These are phyloP conservation scores for Ursus arctos DNA, from an alignment of 2,113 vertebrate genomes.

Conservation along the genomic window DNA sequence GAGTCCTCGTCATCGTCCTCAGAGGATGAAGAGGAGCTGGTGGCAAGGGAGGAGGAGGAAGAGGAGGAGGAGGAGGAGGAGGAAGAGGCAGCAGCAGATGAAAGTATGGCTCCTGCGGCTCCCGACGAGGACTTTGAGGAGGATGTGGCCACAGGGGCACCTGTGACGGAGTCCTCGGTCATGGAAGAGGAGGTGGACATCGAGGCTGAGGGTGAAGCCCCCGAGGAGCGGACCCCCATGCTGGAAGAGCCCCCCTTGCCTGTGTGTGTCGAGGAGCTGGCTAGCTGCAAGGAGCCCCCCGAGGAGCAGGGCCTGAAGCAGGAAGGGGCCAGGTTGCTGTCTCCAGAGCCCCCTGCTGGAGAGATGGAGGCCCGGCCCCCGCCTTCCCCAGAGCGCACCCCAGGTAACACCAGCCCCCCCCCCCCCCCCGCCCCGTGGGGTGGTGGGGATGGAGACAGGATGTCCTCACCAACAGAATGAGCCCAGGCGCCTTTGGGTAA, in stretches of 20 bases:
- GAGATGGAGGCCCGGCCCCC: background rate
- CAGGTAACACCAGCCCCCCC: conserved; percentile 43
- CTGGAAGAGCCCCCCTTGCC: conserved; percentile 73
- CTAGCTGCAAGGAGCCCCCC: conserved; percentile 50
- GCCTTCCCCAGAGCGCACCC: background rate
- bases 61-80: conserved; percentile 81
- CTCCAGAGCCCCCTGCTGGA: conserved; percentile 13
- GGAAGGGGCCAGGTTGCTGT: conserved; percentile 36
- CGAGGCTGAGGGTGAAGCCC: conserved; percentile 80
- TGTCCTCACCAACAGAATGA: too few species aligned
- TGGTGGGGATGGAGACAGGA: background rate
- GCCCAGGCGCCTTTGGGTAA: background rate
- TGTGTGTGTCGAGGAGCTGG: conserved; percentile 73
- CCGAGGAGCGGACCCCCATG: conserved; percentile 77
- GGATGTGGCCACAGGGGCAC: background rate
- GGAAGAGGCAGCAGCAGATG: conserved; percentile 69
- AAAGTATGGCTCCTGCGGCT: conserved; percentile 70
- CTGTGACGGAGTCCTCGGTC: conserved; percentile 39
- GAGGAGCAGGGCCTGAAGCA: conserved; percentile 16
- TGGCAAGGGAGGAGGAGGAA: conserved; percentile 73
- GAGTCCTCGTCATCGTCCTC: conserved; percentile 91
- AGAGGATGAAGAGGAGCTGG: conserved; percentile 85
- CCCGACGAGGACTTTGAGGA: conserved; percentile 5
- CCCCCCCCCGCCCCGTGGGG: background rate
- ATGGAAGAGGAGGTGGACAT: conserved; percentile 81